phyloP scores from a whole-genome alignment of 1,140 invertebrate species.

The Brachionus koreanus region DNA sequence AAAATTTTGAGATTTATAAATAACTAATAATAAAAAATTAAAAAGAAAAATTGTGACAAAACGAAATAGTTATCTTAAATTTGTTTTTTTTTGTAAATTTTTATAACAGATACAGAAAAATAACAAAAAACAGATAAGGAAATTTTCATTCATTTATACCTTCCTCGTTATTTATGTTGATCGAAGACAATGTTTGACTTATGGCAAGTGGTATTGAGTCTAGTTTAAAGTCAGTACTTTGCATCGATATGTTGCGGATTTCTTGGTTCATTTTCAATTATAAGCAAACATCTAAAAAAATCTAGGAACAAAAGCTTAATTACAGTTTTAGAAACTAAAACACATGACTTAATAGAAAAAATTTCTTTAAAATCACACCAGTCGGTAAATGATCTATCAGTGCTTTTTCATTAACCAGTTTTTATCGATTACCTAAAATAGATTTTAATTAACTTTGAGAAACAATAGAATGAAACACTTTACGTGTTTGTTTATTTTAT shows the following conservation, averaged over 20 bases:
- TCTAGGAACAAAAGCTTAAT: neutral
- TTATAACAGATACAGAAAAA: no score
- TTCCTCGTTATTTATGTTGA: neutral
- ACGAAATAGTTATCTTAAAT: no score
- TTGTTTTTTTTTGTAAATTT: no score
- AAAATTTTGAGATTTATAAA: no score
- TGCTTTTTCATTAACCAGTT: neutral
- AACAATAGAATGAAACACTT: neutral
- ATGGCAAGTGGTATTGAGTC: neutral
- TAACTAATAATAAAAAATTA: no score
- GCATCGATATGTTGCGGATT: neutral
- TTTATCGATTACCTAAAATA: neutral
- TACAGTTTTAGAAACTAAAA: neutral
- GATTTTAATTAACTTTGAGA: neutral
- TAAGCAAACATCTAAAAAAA: neutral
- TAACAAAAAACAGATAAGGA: no score
- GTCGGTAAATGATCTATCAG: neutral
- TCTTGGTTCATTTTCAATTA: slow-evolving; percentile 10
- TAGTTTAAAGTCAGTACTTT: slow-evolving; percentile 5
- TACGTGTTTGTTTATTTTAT: neutral
- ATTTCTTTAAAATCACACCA: neutral
- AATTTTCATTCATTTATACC: neutral
- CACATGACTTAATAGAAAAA: neutral
- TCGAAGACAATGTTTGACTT: slow-evolving; percentile 15
- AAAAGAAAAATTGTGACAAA: no score